Evolutionary conservation across 2,113 vertebrate species (phyloP).

Genomic region (Cygnus atratus): DNA sequence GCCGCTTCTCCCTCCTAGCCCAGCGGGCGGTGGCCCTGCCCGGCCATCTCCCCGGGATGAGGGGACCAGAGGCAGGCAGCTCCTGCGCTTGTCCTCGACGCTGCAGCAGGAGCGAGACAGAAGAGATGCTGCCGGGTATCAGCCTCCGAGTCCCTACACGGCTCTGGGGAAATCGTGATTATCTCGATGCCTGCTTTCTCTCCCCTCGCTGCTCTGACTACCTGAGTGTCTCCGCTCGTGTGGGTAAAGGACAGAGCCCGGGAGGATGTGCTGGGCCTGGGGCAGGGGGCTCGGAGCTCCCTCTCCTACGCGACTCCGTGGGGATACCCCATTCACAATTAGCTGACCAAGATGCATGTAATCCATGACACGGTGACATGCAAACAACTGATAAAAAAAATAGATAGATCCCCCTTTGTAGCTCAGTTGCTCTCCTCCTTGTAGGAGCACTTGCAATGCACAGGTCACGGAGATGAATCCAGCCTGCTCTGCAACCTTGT

Average conservation of each 20-base stretch:
- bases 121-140: constrained; percentile 34
- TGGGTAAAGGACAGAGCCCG: not conserved
- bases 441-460: not conserved
- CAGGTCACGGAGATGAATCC: not conserved
- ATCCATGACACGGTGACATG: not conserved
- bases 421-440: not conserved
- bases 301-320: not conserved
- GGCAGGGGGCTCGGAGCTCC: not conserved
- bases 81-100: not conserved
- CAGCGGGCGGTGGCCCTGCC: not conserved
- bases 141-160: not conserved
- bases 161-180: constrained; percentile 49
- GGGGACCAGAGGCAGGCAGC: not conserved
- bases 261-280: not conserved
- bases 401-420: not conserved
- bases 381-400: not conserved
- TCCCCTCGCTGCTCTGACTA: constrained; percentile 21
- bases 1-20: not conserved
- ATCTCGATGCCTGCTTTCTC: constrained; percentile 33
- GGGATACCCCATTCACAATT: not conserved
- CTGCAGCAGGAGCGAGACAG: not conserved
- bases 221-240: not conserved
- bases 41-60: not conserved
- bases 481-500: not conserved
- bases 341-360: not conserved